phyloP scores from a whole-genome alignment of 2,888 invertebrate species.

The Suillia variegata region DNA sequence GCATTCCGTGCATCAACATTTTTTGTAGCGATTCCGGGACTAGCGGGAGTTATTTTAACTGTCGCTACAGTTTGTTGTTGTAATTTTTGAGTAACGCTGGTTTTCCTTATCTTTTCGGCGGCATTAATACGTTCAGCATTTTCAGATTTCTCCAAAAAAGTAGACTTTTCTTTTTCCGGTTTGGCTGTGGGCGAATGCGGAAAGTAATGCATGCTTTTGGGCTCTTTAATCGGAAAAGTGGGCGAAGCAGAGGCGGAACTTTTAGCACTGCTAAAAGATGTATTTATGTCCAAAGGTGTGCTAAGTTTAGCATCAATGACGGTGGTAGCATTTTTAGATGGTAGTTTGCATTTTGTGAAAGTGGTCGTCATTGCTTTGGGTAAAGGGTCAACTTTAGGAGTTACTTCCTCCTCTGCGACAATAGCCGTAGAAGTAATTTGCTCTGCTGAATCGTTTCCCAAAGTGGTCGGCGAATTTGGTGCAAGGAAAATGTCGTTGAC shows the following conservation, averaged over 20 bases:
- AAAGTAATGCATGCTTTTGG: conserved; percentile 35
- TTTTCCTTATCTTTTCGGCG: too few species aligned
- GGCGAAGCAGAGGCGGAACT: conserved; percentile 38
- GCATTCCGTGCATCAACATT: neutral
- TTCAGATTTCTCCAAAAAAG: conserved; percentile 44
- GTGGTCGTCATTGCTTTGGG: neutral
- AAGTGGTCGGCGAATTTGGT: too few species aligned
- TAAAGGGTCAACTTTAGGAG: neutral
- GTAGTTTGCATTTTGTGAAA: too few species aligned
- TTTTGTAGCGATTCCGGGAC: conserved; percentile 24
- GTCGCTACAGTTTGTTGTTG: too few species aligned
- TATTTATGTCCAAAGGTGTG: conserved; percentile 24
- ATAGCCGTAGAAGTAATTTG: neutral
- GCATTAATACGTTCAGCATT: conserved; percentile 14
- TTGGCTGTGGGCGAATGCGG: conserved; percentile 43
- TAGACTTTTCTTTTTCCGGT: too few species aligned
- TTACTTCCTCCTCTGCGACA: neutral
- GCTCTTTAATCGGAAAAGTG: conserved; percentile 38
- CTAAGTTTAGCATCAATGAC: conserved; percentile 18
- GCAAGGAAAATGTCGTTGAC: too few species aligned
- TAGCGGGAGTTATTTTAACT: conserved; percentile 32
- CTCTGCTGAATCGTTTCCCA: neutral
- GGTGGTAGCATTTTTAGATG: neutral
- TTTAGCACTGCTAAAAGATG: conserved; percentile 21
- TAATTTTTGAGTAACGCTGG: too few species aligned